These are phyloP conservation scores for Erpobdella octoculata DNA, from an alignment of 2,888 invertebrate species.

Conservation along the genomic window DNA sequence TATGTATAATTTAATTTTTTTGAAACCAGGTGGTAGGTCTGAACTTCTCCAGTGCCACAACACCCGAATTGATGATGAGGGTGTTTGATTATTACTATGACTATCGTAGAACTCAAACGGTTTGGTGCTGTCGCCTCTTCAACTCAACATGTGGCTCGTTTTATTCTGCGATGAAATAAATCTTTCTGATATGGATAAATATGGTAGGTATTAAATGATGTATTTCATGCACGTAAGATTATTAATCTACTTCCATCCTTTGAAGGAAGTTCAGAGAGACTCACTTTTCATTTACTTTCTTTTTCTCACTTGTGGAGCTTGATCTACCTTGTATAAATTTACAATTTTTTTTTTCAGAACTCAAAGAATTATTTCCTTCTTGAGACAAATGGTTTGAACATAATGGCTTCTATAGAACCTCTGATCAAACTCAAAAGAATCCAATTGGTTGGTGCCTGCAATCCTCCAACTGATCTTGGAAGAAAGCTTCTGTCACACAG, in stretches of 20 bases:
- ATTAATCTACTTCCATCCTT: background rate
- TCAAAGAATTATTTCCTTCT: constrained; percentile 96
- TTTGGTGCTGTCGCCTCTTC: constrained; percentile 82
- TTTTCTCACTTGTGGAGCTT: background rate
- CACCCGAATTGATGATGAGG: constrained; percentile 89
- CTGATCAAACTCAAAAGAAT: constrained; percentile 96
- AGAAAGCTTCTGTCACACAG: constrained; percentile 86
- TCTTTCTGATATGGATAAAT: constrained; percentile 95
- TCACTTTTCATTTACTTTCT: too few relatives aligned
- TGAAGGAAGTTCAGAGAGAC: too few relatives aligned
- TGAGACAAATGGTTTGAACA: constrained; percentile 86
- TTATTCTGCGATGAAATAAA: constrained; percentile 99
- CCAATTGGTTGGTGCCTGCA: constrained; percentile 98
- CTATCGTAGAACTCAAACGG: constrained; percentile 95
- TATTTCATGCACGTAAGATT: background rate
- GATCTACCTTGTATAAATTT: too few relatives aligned
- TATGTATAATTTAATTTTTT: too few relatives aligned
- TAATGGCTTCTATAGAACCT: constrained; percentile 66
- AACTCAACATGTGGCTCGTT: constrained; percentile 94
- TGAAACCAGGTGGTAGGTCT: constrained; percentile 89
- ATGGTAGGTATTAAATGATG: constrained; percentile 65
- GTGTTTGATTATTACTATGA: constrained; percentile 99
- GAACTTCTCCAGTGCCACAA: constrained; percentile 98
- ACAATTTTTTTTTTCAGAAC: too few relatives aligned
- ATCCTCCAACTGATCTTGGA: constrained; percentile 98